Evolutionary conservation across 2,113 vertebrate genomes (phyloP), one percentile per base, ranked within the genome.

Genomic region (Rhinolophus sinicus): DNA sequence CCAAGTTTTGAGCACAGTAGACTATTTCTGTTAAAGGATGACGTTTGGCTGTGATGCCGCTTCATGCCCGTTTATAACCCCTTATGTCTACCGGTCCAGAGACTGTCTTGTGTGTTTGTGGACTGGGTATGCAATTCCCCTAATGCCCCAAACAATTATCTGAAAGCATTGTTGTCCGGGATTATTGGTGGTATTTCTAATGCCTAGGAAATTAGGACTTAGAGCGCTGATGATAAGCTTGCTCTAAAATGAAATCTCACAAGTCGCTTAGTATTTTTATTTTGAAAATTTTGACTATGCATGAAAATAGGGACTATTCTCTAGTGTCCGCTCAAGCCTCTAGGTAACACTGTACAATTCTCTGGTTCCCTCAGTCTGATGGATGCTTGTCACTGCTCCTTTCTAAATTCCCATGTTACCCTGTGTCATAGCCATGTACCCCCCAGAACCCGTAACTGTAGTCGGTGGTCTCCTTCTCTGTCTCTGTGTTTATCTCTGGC

Each of bases 201-300:
- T 52, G 72, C 35, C 28, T 76, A 64, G 19, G 38, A 33, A 76
- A 58, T 56, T 67, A 38, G n/a, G 54, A n/a, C 64, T 77, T 69
- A 3, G 16, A 13, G 2, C 58, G 35, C n/a, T 52, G 38, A 73
- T 87, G 18, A 85, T 38, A 47, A 75, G 8, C 76, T 90, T 26
- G 19, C 40, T 54, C 60, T 47, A 58, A 77, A 95, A 35, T 38
- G 47, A 91, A 91, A 56, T 91, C 67, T 88, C n/a, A 30, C 72
- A 47, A 44, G 28, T 56, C 80, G 24, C 30, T 54, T 70, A 9
- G 16, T 77, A 38, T 86, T 93, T 86, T 56, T 50, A 64, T 58
- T 81, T 85, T 44, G 60, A 88, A 56, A 88, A 7, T 13, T 22
- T 24, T 58, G 50, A 88, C 70, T 65, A 52, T 18, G 22, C 26